Conservation (phyloP, 2,888 invertebrate species). For the Meteorus cinctellus region DNA sequence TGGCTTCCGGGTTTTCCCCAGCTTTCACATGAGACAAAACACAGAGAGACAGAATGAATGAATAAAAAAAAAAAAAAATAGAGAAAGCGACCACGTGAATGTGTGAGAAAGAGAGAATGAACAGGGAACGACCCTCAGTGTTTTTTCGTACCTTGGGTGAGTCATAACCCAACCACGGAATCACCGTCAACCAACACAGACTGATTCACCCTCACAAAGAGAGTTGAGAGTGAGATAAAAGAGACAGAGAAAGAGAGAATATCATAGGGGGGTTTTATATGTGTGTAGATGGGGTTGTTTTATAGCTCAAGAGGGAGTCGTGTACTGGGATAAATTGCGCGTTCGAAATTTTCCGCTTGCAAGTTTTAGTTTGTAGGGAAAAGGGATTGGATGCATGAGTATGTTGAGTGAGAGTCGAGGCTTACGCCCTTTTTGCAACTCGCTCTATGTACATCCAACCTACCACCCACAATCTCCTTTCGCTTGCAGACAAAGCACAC, state of each 20-base stretch:
- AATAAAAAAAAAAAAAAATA: neutral
- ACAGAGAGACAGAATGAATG: neutral
- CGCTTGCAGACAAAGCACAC: slow-evolving; percentile 37
- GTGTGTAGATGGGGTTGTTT: slow-evolving; percentile 25
- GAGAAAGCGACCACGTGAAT: neutral
- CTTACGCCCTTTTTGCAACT: neutral
- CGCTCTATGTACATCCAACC: neutral
- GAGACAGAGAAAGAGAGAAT: slow-evolving; percentile 19
- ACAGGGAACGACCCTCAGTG: slow-evolving; percentile 37
- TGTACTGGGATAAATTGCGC: slow-evolving; percentile 43
- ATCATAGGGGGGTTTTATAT: neutral
- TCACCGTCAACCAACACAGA: slow-evolving; percentile 48
- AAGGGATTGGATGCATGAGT: neutral
- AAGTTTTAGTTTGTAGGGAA: slow-evolving; percentile 7
- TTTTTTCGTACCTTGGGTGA: slow-evolving; percentile 47
- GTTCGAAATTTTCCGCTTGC: slow-evolving; percentile 42
- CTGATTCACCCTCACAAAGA: slow-evolving; percentile 54
- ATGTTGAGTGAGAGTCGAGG: neutral
- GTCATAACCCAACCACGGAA: slow-evolving; percentile 55
- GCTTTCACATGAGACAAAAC: slow-evolving; percentile 14
- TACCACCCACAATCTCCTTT: slow-evolving; percentile 10
- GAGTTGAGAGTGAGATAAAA: slow-evolving; percentile 1
- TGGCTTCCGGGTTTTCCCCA: slow-evolving; percentile 26
- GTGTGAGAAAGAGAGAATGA: neutral
- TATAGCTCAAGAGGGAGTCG: slow-evolving; percentile 21